Percentiles rank a stretch among this genome's conserved stretches.
These are phyloP conservation scores for Orchestia grillus DNA, from an alignment of 1,140 invertebrate species.

Conservation along the genomic window DNA sequence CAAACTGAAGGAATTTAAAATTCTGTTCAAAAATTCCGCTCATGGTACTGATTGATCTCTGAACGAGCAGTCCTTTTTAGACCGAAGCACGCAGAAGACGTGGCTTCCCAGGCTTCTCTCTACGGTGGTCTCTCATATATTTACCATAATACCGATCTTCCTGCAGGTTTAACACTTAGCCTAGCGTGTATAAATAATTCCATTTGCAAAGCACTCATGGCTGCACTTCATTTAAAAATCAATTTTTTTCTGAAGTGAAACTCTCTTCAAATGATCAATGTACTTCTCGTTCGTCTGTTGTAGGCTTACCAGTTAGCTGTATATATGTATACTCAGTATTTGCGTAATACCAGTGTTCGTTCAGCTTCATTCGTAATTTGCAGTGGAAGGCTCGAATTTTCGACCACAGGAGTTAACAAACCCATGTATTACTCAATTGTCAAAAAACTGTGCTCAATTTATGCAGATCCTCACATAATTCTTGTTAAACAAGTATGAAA, in stretches of 20 bases:
- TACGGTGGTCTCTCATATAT: not conserved
- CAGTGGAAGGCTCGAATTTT: not conserved
- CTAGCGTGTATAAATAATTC: too few species aligned
- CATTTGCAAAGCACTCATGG: not conserved
- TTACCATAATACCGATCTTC: not conserved
- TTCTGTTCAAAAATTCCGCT: not conserved
- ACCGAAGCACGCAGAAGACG: not conserved
- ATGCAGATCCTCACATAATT: slow-evolving; percentile 1
- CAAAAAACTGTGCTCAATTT: not conserved
- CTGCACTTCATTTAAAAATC: not conserved
- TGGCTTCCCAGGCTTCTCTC: not conserved
- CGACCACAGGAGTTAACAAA: not conserved
- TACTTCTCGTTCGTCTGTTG: not conserved
- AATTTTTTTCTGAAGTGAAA: not conserved
- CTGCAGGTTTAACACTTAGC: too few species aligned
- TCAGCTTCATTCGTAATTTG: not conserved
- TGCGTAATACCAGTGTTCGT: not conserved
- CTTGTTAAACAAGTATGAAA: slow-evolving; percentile 10
- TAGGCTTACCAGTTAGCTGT: not conserved
- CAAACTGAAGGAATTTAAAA: not conserved
- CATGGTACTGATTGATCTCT: not conserved
- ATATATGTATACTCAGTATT: not conserved
- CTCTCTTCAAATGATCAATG: not conserved
- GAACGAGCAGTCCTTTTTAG: not conserved
- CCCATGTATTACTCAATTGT: not conserved